Base-by-base conservation (phyloP, 2,888 invertebrate species). In the Tipula unca region DNA sequence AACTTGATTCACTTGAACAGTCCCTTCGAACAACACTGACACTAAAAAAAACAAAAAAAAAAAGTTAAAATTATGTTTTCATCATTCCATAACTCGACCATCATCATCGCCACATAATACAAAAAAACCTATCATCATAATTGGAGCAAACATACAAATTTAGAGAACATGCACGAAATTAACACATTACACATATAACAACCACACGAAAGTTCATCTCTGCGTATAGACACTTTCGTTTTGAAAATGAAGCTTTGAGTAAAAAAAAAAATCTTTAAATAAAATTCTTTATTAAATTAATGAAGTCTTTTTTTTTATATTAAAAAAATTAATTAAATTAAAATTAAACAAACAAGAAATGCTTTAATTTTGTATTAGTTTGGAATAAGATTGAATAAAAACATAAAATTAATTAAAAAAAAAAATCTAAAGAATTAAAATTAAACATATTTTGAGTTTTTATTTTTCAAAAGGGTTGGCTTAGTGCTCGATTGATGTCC, bases 351-450 rank as follows among this genome's bases (percentile, higher is more conserved):
- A 54, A 69, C 10, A 69, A 69, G 6, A 69, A 69, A 69, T 69
- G 69, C 69, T 69, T 69, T 69, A 69, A 69, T 69, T 69, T 69
- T 69, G 69, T 69, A 69, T 69, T 69, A 69, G 69, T 69, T 69
- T 69, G 25, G 69, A 69, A 25, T 69, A 69, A 69, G 69, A 69
- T 69, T 69, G 69, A 69, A 25, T 69, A 69, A 69, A 69, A 69
- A 20, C 69, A 69, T 69, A 69, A 69, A 69, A 69, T 10, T 69
- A 69, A 69, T 69, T 69, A n/a, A 69, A n/a, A 69, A 69, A 20
- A 69, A 8, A 32, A 32, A 32, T 17, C 48, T 3, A 17, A 48
- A 48, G 17, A 48, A 17, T 20, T 48, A 48, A 17, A 48, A 39
- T 39, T 39, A 10, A 5, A 39, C 10, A 10, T 13, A 39, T n/a